Evolutionary conservation across 2,888 invertebrate genomes (phyloP), one percentile per base, ranked within the genome.

Genomic region (Watsonalla binaria): DNA sequence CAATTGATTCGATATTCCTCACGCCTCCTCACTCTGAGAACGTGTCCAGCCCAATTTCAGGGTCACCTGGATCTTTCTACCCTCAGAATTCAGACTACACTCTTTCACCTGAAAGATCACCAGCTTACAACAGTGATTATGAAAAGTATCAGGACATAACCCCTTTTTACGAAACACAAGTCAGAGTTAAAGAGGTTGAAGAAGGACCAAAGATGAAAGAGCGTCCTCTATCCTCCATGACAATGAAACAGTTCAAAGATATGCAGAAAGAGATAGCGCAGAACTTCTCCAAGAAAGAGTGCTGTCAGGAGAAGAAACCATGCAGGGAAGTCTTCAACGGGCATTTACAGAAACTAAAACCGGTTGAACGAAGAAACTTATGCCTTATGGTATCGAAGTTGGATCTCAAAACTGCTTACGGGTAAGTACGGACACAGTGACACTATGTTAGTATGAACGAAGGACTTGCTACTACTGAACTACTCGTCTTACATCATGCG

Each of bases 201-300:
- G 57, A 46, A 11, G 11, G 5, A 35, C 37, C 52, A 5, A 54
- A 66, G 13, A 71, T 74, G 15, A 63, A 78, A 0, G 68, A 68
- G 0, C 47, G 58, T 0, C 76, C 80, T 0, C 54, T 66, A 0
- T 70, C 73, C 0, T 73, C 78, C 0, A 75, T 82, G 78, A 80
- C 80, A 0, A 75, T 82, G 80, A 82, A 87, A 53, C 80, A 84
- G 39, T 88, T 80, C 50, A 89, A 89, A 11, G 88, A 89, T 54
- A 49, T 83, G 54, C 88, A 87, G 60, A 89, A 84, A 57, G 84
- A 86, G 53, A 72, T 89, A 2, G 66, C 74, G 0, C 63, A 65
- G 7, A 65, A 64, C 2, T 86, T 82, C 54, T 76, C 84, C 0
- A 86, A 84, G 63, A 79, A 70, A 51, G 80, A 85, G 1, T 90